Conservation (phyloP, 2,888 invertebrate genomes). For the Eurois occulta region DNA sequence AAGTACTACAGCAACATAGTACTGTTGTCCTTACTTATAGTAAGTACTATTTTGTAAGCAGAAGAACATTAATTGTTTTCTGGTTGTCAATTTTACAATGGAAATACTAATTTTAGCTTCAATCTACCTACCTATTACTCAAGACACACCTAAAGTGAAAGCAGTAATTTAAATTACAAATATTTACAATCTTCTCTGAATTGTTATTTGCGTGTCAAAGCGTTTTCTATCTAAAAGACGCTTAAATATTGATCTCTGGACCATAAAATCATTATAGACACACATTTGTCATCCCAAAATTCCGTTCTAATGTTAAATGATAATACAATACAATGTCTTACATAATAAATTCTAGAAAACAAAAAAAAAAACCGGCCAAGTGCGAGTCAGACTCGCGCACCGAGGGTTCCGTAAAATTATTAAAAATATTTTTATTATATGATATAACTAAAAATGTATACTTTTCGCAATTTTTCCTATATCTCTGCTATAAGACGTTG, state of each 20-base stretch:
- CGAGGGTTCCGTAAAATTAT: too few relatives aligned
- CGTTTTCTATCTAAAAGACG: neutral
- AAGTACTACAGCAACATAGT: neutral
- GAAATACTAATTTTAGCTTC: neutral
- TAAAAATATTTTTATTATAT: too few relatives aligned
- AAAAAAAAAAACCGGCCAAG: neutral
- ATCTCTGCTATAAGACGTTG: too few relatives aligned
- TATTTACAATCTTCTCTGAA: neutral
- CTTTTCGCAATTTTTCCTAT: too few relatives aligned
- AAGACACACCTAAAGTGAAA: neutral
- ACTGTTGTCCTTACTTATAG: too few relatives aligned
- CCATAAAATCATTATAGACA: constrained; percentile 21
- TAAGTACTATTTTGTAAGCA: too few relatives aligned
- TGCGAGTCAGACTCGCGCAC: too few relatives aligned
- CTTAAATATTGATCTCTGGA: constrained; percentile 17
- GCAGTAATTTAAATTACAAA: neutral
- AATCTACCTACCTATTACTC: neutral
- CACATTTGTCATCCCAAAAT: neutral
- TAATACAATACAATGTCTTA: neutral
- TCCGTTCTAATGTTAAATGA: neutral
- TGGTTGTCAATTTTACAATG: neutral
- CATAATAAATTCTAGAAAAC: neutral
- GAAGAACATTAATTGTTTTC: neutral
- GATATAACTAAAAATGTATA: too few relatives aligned
- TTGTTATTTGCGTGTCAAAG: neutral